A percentile compares a stretch with the other conserved stretches of the same genome.
phyloP scores from a whole-genome alignment of 2,888 invertebrate genomes.

The Iselma pallidipennis region DNA sequence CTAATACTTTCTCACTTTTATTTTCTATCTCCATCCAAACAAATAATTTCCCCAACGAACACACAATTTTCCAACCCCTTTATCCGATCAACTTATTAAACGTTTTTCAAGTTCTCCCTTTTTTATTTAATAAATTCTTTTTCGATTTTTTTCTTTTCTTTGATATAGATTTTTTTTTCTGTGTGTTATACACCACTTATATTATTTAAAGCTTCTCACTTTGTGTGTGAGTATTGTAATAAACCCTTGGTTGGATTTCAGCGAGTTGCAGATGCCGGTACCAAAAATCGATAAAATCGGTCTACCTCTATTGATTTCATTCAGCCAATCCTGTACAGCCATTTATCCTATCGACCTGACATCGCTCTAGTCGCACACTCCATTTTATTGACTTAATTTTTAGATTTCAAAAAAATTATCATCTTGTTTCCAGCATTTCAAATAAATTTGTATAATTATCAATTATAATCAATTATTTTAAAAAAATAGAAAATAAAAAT shows the following conservation, averaged over 20 bases:
- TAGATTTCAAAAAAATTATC: not conserved
- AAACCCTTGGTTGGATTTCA: constrained; percentile 10
- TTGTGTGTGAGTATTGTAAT: not conserved
- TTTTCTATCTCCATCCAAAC: not conserved
- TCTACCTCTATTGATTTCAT: constrained; percentile 70
- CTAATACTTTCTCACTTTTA: not conserved
- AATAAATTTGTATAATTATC: too few relatives aligned
- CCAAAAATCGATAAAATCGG: constrained; percentile 74
- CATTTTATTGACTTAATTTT: constrained; percentile 21
- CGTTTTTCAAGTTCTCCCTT: not conserved
- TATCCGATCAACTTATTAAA: not conserved
- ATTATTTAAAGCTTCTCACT: too few relatives aligned
- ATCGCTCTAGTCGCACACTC: constrained; percentile 47
- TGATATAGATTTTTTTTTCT: not conserved
- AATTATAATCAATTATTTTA: too few relatives aligned
- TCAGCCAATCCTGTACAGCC: constrained; percentile 73
- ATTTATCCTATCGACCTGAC: constrained; percentile 76
- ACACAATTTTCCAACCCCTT: not conserved
- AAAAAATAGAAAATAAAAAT: too few relatives aligned
- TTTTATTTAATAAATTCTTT: not conserved
- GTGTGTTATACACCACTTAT: too few relatives aligned
- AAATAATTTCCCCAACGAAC: too few relatives aligned
- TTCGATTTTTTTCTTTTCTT: not conserved
- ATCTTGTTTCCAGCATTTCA: not conserved
- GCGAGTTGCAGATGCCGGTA: constrained; percentile 24